Base-by-base conservation (phyloP, 1,140 invertebrate species). In the Calycopis cecrops region DNA sequence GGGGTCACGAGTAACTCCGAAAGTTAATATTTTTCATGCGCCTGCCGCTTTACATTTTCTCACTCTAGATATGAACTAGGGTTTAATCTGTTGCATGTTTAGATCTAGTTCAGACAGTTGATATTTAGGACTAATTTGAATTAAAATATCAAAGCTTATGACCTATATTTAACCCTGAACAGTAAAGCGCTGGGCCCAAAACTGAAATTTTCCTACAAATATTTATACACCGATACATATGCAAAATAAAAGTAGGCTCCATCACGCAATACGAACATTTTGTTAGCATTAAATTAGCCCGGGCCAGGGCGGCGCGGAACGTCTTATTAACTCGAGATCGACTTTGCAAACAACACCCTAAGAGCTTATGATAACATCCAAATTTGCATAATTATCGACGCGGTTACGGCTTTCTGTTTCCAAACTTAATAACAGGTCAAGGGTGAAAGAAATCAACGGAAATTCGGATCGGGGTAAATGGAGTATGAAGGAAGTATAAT, bases 211-310 rank as follows among this genome's bases (percentile, higher is more conserved):
- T 28, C 21, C 21, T 28, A 47, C 60, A 63, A 52, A 64, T 75
- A 74, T 73, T 77, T 79, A 73, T 71, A 83, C 73, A 76, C 65
- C 70, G 66, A 73, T 73, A 82, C 79, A 66, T 77, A 83, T 85
- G 81, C 79, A 83, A 81, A 85, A 79, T 67, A 73, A 79, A 85
- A 85, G 73, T 81, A 76, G 60, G 57, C 60, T 62, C 65, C 67
- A 71, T 72, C 82, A 85, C 82, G 82, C 82, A 71, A 85, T 79
- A 63, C 65, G 67, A 63, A 78, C 82, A 83, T 85, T 85, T 85
- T 83, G 79, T 80, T 80, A 79, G 71, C 73, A 77, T 81, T 78
- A 82, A 78, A 83, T 80, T 78, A 79, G 66, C 60, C 65, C 35
- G 42, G 56, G 42, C 44, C 37, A 35, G 35, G 16, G 59, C 28